A percentile compares a stretch with the other conserved stretches of the same genome.
phyloP scores from a whole-genome alignment of 2,888 invertebrate species.

The Pristionchus arcanus region DNA sequence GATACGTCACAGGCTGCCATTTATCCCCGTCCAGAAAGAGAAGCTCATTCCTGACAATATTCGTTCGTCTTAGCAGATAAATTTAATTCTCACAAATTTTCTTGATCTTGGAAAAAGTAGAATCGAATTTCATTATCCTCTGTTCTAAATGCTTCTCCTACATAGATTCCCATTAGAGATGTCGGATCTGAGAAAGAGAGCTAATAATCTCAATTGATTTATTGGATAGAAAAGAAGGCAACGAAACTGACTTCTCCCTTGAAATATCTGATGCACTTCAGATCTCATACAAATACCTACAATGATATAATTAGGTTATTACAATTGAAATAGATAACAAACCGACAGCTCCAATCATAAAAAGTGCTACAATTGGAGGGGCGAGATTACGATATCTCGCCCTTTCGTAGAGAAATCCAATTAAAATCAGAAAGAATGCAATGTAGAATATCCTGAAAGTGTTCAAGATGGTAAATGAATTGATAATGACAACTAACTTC shows the following conservation, averaged over 20 bases:
- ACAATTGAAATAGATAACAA: not conserved
- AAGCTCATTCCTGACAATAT: not conserved
- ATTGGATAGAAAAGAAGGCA: not conserved
- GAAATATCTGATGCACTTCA: slow-evolving; percentile 31
- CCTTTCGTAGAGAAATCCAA: not conserved
- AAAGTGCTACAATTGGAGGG: slow-evolving; percentile 16
- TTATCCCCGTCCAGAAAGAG: slow-evolving; percentile 22
- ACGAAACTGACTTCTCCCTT: slow-evolving; percentile 7
- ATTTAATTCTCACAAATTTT: slow-evolving; percentile 26
- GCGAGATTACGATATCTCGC: slow-evolving; percentile 10
- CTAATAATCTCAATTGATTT: not conserved
- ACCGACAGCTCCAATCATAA: slow-evolving; percentile 38
- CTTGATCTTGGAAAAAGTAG: slow-evolving; percentile 48
- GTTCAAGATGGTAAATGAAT: not conserved
- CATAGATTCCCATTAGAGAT: slow-evolving; percentile 40
- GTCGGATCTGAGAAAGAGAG: slow-evolving; percentile 25
- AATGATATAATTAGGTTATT: not conserved
- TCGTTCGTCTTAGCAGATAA: not conserved
- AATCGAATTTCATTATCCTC: slow-evolving; percentile 41
- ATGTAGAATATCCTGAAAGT: slow-evolving; percentile 39
- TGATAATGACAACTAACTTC: not conserved
- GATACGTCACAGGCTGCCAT: slow-evolving; percentile 5
- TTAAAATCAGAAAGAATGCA: slow-evolving; percentile 12
- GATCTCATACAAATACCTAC: slow-evolving; percentile 14
- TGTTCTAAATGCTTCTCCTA: slow-evolving; percentile 34